phyloP scores from a whole-genome alignment of 2,888 invertebrate genomes.

The Zygogramma bicolorata region DNA sequence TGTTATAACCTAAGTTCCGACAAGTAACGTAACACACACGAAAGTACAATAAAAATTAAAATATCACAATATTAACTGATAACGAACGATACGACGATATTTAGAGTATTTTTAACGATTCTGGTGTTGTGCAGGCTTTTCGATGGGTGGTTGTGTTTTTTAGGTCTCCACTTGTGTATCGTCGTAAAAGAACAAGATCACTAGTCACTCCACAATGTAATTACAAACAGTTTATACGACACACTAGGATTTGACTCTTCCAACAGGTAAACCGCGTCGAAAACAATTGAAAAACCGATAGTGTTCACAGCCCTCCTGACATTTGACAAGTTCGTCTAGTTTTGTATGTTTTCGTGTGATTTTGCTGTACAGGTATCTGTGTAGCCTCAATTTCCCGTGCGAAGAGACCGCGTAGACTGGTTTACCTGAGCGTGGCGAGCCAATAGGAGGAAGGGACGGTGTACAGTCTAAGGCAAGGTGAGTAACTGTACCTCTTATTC shows the following conservation, averaged over 20 bases:
- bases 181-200: constrained; percentile 27
- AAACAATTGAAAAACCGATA: constrained; percentile 37
- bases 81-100: constrained; percentile 16
- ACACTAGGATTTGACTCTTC: constrained; percentile 6
- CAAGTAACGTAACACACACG: constrained; percentile 33
- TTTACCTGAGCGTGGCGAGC: constrained; percentile 57
- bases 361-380: constrained; percentile 53
- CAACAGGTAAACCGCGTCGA: constrained; percentile 14
- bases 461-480: constrained; percentile 62
- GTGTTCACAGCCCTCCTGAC: constrained; percentile 54
- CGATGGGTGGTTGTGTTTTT: background rate
- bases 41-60: constrained; percentile 38
- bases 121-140: constrained; percentile 8
- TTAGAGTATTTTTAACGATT: constrained; percentile 14
- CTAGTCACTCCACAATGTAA: constrained; percentile 25
- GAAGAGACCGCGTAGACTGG: constrained; percentile 63
- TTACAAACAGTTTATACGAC: background rate
- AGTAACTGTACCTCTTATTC: constrained; percentile 58
- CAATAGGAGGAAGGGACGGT: constrained; percentile 50
- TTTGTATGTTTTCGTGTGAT: constrained; percentile 48
- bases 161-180: background rate
- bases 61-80: constrained; percentile 51
- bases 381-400: constrained; percentile 58
- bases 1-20: constrained; percentile 52
- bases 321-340: constrained; percentile 45